Base-by-base conservation (phyloP, 2,113 vertebrate genomes). In the Apteryx mantelli region DNA sequence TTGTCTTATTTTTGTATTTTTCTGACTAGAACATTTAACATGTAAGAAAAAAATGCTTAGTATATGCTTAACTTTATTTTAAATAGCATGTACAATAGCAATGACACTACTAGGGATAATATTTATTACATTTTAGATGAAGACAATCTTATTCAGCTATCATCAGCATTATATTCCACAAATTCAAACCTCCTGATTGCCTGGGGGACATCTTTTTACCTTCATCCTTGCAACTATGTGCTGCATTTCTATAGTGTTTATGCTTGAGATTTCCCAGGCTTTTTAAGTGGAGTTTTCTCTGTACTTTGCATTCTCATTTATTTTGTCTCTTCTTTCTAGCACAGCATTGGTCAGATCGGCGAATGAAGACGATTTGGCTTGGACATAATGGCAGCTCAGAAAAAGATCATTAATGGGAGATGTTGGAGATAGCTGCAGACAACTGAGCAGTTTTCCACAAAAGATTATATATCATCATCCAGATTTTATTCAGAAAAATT, bases 101-200 rank as follows among this genome's bases (percentile, higher is more conserved):
- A 44, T 78, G 56, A 63, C 78, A 86, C 61, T 52, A 36, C 20
- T 76, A 88, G 26, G 26, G 34, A 74, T 56, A 92, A 81, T 87
- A 96, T 96, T 96, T 95, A 88, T 89, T 93, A 53, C 19, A 36
- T 93, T 95, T 94, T 94, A 88, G 66, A 93, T 96, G 26, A 85
- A 78, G 70, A 36, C 52, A 96, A 25, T 76, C 73, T 82, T 88
- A 91, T 91, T 80, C 76, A 78, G 52, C 70, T 93, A n/a, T 92
- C 61, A 36, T 92, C 90, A 94, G 73, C 86, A 85, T 83, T 89
- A 61, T 88, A 91, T 50, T 69, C 89, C 82, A 82, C 52, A 86
- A 69, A 91, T 96, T 96, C 81, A 96, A 86, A 92, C 71, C 71
- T 91, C 82, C 64, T 91, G 55, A 94, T 95, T 96, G 91, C 90